Evolutionary conservation across 2,888 invertebrate genomes (phyloP), one percentile per base, ranked within the genome.

Genomic region (Orthosia incerta): DNA sequence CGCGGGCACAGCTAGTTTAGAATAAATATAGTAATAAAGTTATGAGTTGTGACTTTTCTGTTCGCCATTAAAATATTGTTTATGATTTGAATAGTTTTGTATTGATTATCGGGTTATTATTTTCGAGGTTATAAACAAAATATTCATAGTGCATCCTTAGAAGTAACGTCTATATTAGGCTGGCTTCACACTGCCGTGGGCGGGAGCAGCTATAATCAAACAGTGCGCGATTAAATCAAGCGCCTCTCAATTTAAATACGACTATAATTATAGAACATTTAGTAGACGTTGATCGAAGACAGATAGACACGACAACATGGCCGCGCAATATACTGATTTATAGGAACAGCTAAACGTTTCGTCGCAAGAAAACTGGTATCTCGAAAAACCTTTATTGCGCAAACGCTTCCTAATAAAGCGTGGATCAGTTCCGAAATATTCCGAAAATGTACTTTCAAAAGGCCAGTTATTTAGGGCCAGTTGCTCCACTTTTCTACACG

Each of bases 221-320:
- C 78, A 80, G 73, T 76, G 46, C 64, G 53, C 72, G 84, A 83
- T 86, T 80, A 87, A 82, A 83, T 79, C 83, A 80, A 82, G 85
- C 83, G 83, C 80, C 84, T 84, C 83, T 83, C 70, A 84, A 84
- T 86, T 82, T 80, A 77, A 78, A 82, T 78, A 80, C 69, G 81
- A 79, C 81, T 84, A 80, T 84, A 86, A 89, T 87, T 87, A 88
- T 79, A 71, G 79, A 82, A 82, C 84, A 86, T 86, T 83, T 83
- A 79, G 82, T 83, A 82, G 85, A 84, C 79, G 82, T 61, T 76
- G 76, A 84, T 82, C 67, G 72, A 64, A 71, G 72, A 78, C 73
- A 77, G 71, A 79, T 80, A 79, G 73, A 71, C 82, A 60, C 67
- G 67, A 68, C 68, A 72, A 74, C 66, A 78, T 74, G 45, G 72